A percentile compares a stretch with the other conserved stretches of the same genome.
Evolutionary conservation across 2,113 vertebrate species (phyloP).

Genomic region (Gracilinanus agilis): DNA sequence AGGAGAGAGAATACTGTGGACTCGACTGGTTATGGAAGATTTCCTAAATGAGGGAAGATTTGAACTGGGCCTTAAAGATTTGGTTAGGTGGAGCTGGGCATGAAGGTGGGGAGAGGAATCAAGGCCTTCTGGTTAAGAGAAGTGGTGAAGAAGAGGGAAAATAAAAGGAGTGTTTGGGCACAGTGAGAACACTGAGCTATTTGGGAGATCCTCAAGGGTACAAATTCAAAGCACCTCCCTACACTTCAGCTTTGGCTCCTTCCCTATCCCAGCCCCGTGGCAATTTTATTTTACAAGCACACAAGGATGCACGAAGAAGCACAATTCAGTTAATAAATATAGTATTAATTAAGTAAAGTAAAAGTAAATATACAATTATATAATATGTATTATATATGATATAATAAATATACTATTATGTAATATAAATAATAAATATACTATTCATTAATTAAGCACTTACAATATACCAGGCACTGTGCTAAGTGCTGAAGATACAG

Average conservation of each 20-base stretch:
- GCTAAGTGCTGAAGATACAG: neutral
- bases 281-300: rapidly evolving
- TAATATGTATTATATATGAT: too few relatives aligned
- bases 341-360: too few relatives aligned
- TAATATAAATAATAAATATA: too few relatives aligned
- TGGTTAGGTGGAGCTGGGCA: neutral
- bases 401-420: too few relatives aligned
- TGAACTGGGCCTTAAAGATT: neutral
- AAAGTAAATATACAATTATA: too few relatives aligned
- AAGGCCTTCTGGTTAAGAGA: too few relatives aligned
- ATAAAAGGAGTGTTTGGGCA: neutral
- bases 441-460: neutral
- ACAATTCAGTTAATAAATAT: neutral
- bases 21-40: neutral
- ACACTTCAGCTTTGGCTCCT: neutral
- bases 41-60: neutral
- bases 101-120: neutral
- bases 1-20: neutral
- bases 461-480: neutral
- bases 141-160: neutral
- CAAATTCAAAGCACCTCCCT: neutral
- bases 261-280: neutral
- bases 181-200: rapidly evolving
- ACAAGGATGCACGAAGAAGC: neutral
- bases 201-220: neutral